Conservation (phyloP, 2,888 invertebrate species). For the Cheilosia soror region DNA sequence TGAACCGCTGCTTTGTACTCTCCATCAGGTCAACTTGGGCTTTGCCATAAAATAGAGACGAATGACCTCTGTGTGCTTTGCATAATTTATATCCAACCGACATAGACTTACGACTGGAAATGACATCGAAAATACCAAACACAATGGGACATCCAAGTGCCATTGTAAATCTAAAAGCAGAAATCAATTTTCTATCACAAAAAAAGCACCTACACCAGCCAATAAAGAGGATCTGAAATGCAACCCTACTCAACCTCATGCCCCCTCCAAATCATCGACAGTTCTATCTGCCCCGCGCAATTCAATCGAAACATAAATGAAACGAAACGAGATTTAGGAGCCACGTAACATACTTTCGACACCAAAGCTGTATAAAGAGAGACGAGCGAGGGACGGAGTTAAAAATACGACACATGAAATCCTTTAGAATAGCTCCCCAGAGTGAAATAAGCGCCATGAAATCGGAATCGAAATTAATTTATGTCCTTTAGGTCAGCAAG, state of each 20-base stretch:
- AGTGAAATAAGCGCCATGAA: conserved; percentile 77
- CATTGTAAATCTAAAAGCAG: conserved; percentile 52
- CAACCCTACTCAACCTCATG: conserved; percentile 14
- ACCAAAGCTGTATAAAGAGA: conserved; percentile 1
- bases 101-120: conserved; percentile 44
- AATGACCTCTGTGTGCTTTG: conserved; percentile 9
- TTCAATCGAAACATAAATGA: conserved; percentile 62
- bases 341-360: conserved; percentile 49
- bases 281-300: conserved; percentile 53
- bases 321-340: conserved; percentile 59
- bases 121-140: conserved; percentile 31
- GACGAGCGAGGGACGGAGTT: neutral
- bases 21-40: neutral
- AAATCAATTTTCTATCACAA: conserved; percentile 51
- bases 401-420: conserved; percentile 77
- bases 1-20: neutral
- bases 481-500: conserved; percentile 78
- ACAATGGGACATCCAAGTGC: conserved; percentile 35
- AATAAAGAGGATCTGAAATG: neutral
- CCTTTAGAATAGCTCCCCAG: conserved; percentile 82
- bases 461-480: conserved; percentile 82
- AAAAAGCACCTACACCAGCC: conserved; percentile 10
- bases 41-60: conserved; percentile 6
- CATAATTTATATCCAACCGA: conserved; percentile 43
- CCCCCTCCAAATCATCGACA: conserved; percentile 32